Base-by-base conservation (phyloP, 2,888 invertebrate genomes). In the Tortricodes alternella region DNA sequence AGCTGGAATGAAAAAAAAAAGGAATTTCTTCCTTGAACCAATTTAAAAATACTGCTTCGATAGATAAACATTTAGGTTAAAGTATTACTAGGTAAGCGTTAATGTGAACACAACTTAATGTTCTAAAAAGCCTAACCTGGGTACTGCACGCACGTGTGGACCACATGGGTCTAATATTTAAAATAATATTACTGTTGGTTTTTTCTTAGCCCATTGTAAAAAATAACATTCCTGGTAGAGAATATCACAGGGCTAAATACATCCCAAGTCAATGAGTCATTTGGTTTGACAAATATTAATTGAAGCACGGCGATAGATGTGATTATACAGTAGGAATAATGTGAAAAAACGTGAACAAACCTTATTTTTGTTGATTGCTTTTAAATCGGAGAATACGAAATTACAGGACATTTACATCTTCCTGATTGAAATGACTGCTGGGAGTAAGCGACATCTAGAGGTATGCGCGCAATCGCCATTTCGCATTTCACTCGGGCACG, bases 401-500 rank as follows among this genome's bases (percentile, higher is more conserved):
- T 49, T 41, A 53, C 55, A 49, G 35, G 48, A 48, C 41, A 46
- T 32, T 35, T 27, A 34, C 39, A 55, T 43, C 49, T 43, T 37
- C 49, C 27, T 56, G 37, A 56, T 56, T 49, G 43, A 15, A 56
- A 35, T 43, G 44, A 23, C 49, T 38, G 50, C 19, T 16, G 41
- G 24, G 41, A 7, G n/a, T 9, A n/a, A 50, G 50, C 50, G 56
- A 44, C 56, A 56, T 56, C 56, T 56, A 56, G 43, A 50, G 44
- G 43, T 37, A 35, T 21, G n/a, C 16, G 27, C 5, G 9, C 23
- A 13, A 38, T 19, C 27, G 11, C n/a, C 24, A 49, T 38, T 55
- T 37, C 21, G 32, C 44, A 29, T 50, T 56, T 23, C 44, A 37
- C 56, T 37, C 21, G 18, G 38, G 41, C 35, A 16, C 27, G 48